Percentiles rank a stretch among this genome's conserved stretches.
These are phyloP conservation scores for Sinosuthora webbiana DNA, from an alignment of 2,113 vertebrate species.

Conservation along the genomic window DNA sequence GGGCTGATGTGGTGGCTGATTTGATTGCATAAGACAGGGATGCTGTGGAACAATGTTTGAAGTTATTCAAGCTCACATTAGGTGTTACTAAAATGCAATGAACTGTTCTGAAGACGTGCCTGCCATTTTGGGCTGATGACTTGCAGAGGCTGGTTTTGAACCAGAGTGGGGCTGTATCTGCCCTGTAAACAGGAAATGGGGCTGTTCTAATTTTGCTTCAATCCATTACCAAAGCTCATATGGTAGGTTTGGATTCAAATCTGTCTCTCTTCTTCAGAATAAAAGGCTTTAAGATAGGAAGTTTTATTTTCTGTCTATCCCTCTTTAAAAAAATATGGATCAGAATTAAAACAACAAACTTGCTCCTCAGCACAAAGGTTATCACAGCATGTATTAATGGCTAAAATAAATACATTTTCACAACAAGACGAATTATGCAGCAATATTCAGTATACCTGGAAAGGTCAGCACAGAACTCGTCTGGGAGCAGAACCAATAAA, in stretches of 20 bases:
- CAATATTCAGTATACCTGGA: conserved; percentile 41
- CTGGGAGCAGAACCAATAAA: conserved; percentile 77
- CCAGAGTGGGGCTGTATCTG: background rate
- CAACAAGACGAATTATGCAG: conserved; percentile 30
- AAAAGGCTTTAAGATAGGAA: background rate
- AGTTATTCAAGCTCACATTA: background rate
- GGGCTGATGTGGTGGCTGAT: background rate
- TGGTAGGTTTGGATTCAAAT: background rate
- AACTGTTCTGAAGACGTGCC: background rate
- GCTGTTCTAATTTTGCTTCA: background rate
- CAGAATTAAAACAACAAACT: background rate
- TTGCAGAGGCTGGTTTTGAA: background rate
- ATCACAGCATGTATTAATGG: conserved; percentile 22
- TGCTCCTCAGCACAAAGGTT: background rate
- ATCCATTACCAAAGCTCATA: background rate
- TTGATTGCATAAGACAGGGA: background rate
- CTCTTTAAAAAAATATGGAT: background rate
- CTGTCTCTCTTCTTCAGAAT: background rate
- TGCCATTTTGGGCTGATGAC: background rate
- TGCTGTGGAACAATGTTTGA: background rate
- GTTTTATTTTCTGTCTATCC: background rate
- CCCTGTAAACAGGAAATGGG: background rate
- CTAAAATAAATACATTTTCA: conserved; percentile 34
- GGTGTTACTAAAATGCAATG: background rate
- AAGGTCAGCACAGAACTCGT: conserved; percentile 77